Evolutionary conservation across 2,888 invertebrate species (phyloP), one percentile per base, ranked within the genome.

Genomic region (Leucophenga maculata): DNA sequence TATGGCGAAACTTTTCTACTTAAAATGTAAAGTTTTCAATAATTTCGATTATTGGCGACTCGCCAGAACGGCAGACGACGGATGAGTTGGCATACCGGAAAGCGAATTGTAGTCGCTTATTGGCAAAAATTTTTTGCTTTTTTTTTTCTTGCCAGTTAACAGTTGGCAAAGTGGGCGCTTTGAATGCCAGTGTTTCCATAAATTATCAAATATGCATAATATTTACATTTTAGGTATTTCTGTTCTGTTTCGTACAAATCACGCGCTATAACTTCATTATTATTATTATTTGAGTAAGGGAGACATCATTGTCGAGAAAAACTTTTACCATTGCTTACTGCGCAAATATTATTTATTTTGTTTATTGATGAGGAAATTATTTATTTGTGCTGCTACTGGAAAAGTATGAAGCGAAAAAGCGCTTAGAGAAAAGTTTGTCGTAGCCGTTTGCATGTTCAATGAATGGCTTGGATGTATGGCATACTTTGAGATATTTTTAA

Each of bases 41-140:
- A 85, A 85, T 86, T 84, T 85, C 84, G 85, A 84, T 86, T 86
- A 85, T 86, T 86, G 86, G 86, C 86, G 82, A 83, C 75, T 79
- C 77, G 86, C 86, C 86, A 86, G 55, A 18, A n/a, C 8, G 22
- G 1, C 22, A 11, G 14, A 55, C 22, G 22, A 55, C 55, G 55
- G 52, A 20, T 39, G 14, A 39, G 39, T 44, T 26, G 57, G 31
- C 6, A 0, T 26, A 14, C 50, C 48, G 46, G 62, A 64, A 48
- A 64, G 48, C 13, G 62, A n/a, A 48, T 48, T 18, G 32, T 11
- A 39, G 39, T 32, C 11, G 31, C 62, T 22, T 44, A 44, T 68
- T 69, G 68, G 72, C 54, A 62, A 69, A 73, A 70, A 72, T 52
- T 46, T 65, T 65, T 59, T 66, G 48, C 55, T 14, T 6, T 22